Base-by-base conservation (phyloP, 2,888 invertebrate species). In the Thereva unica region DNA sequence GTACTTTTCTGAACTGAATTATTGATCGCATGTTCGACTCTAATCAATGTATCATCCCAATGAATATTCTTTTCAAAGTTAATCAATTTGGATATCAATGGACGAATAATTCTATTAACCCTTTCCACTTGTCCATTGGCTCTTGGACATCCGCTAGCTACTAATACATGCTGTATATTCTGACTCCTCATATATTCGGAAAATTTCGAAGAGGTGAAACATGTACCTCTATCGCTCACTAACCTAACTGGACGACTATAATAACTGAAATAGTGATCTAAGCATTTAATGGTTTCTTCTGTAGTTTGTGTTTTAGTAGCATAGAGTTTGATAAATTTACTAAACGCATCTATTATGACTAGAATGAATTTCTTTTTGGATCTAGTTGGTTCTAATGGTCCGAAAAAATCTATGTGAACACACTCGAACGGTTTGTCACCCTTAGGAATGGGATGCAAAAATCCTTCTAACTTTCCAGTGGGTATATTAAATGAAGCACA, bases 351-450 rank as follows among this genome's bases (percentile, higher is more conserved):
- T 4, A 70, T 53, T 1, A 68, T 44, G 10, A 67, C 38, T 0
- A 69, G 35, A 7, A 70, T 65, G 34, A 67, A 41, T 42, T 68
- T 68, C 1, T 66, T 67, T 44, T 23, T 23, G 23, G 2, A 23
- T 23, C 23, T 23, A 23, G 23, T 23, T 23, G 23, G 23, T 2
- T 23, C 23, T 23, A 23, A 23, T 2, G 23, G 67, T n/a, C 68
- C 69, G 23, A 56, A 68, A 40, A 69, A 59, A 41, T 70, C 69
- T 6, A 67, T 55, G 40, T 71, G 70, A 40, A 69, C 7, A 4
- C 59, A 66, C 0, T 71, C 37, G 54, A 76, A 76, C 4, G 74
- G 76, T 41, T 69, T 3, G 10, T 47, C 7, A 4, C 23, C 23
- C 23, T 23, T 23, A 2, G 23, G 23, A 2, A 23, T 23, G 23